These are phyloP conservation scores for Motacilla tschutschensis DNA, from an alignment of 2,113 vertebrate genomes.

Conservation along the genomic window DNA sequence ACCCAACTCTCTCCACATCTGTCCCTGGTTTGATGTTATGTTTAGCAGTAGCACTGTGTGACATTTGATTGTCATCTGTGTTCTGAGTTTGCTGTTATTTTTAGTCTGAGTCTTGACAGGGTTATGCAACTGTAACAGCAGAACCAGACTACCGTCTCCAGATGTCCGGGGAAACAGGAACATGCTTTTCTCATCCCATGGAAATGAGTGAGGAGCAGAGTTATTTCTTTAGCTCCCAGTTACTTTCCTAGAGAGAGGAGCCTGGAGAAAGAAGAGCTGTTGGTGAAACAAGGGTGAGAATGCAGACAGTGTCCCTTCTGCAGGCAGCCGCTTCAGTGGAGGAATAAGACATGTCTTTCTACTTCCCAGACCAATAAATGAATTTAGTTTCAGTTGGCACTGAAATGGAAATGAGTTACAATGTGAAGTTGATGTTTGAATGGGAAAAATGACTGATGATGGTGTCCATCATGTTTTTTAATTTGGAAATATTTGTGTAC, in stretches of 20 bases:
- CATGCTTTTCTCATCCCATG: slow-evolving; percentile 9
- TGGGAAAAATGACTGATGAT: neutral
- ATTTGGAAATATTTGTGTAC: neutral
- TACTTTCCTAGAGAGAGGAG: slow-evolving; percentile 28
- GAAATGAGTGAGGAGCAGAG: neutral
- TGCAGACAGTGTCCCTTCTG: neutral
- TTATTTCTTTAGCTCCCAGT: neutral
- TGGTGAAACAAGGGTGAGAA: neutral
- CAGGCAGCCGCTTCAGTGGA: neutral
- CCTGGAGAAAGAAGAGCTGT: neutral
- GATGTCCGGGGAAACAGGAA: neutral
- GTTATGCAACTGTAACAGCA: slow-evolving; percentile 30
- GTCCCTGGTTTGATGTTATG: neutral
- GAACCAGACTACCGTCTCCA: neutral
- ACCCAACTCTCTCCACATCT: neutral
- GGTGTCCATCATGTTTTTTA: neutral
- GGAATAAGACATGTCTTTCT: neutral
- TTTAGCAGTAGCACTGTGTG: neutral
- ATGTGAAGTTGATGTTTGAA: neutral
- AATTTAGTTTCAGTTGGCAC: neutral
- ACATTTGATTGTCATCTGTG: slow-evolving; percentile 46
- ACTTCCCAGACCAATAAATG: neutral
- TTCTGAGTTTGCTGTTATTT: slow-evolving; percentile 51
- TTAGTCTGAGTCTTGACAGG: slow-evolving; percentile 24
- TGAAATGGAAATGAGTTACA: neutral